A percentile compares a stretch with the other conserved stretches of the same genome.
phyloP scores from a whole-genome alignment of 2,113 vertebrate genomes.

The Monopterus albus region DNA sequence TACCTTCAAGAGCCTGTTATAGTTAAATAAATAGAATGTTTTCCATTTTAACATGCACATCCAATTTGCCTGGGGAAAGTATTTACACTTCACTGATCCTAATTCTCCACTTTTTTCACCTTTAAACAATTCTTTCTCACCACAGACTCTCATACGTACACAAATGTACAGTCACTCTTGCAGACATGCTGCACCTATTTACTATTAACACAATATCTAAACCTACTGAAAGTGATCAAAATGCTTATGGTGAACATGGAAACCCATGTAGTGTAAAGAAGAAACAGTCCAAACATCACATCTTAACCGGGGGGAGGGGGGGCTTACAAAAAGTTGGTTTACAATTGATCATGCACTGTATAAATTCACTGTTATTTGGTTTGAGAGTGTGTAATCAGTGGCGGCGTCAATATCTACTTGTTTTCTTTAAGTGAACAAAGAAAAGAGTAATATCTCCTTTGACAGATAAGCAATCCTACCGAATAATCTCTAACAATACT shows the following conservation, averaged over 20 bases:
- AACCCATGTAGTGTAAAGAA: constrained; percentile 78
- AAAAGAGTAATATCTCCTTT: constrained; percentile 61
- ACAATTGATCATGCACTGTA: constrained; percentile 85
- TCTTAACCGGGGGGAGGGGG: constrained; percentile 61
- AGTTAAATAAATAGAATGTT: constrained; percentile 90
- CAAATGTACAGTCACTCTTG: constrained; percentile 78
- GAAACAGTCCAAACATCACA: constrained; percentile 81
- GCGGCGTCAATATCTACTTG: constrained; percentile 69
- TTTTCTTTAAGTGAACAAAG: constrained; percentile 69
- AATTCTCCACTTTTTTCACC: constrained; percentile 43
- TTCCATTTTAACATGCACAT: constrained; percentile 89
- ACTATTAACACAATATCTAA: constrained; percentile 82
- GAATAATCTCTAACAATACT: constrained; percentile 69
- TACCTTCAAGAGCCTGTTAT: constrained; percentile 87
- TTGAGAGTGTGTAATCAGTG: constrained; percentile 70
- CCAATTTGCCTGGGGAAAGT: constrained; percentile 83
- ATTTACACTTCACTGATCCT: constrained; percentile 84
- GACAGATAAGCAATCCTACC: constrained; percentile 65
- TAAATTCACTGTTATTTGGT: constrained; percentile 81
- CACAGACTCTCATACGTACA: constrained; percentile 75
- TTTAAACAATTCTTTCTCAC: constrained; percentile 70
- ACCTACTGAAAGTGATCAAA: constrained; percentile 86
- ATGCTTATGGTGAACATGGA: constrained; percentile 82
- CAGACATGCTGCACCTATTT: constrained; percentile 80
- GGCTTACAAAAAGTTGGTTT: constrained; percentile 79